Evolutionary conservation across 2,113 vertebrate species (phyloP), one percentile per base, ranked within the genome.

Genomic region (Arizona elegans): DNA sequence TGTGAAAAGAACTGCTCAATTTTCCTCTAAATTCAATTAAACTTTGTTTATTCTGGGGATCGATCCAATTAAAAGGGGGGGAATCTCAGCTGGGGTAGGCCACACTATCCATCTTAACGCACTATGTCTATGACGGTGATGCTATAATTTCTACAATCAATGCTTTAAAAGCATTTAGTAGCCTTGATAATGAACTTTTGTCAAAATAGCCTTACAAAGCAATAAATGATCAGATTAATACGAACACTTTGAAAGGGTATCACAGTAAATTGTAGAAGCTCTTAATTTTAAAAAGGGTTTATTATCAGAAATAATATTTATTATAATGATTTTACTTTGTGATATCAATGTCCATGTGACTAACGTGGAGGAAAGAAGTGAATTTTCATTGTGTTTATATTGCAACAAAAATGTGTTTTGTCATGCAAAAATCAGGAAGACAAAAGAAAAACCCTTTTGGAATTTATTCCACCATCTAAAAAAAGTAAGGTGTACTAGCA

Each of bases 161-260:
- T 99, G 98, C 98, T 99, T 99, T 99, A 98, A 99, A 99, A 99
- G 98, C 98, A 98, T 99, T 99, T 99, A 99, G 98, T 98, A 97
- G 97, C 97, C 97, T 98, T 97, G 97, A 98, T 99, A 98, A 99
- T 99, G 98, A 99, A 99, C 98, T 98, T 99, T 98, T 98, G 98
- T 99, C 98, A 98, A 98, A 98, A 99, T 97, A 98, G 97, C 97
- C 98, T 98, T 97, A 97, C 98, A 97, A 98, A 98, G 98, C 98
- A 98, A 98, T 99, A 98, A 98, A 98, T 98, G 98, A 97, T 95
- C 95, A 98, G 98, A 98, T 98, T 98, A 98, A 98, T 98, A 98
- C 97, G 97, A 95, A 96, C 94, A 50, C 95, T 97, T 96, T 96
- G 93, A 96, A 95, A 95, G 94, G 91, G 90, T 92, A 91, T 93